Evolutionary conservation across 2,797 vertebrate species (phyloP).

Genomic region (Macropus fuliginosus): DNA sequence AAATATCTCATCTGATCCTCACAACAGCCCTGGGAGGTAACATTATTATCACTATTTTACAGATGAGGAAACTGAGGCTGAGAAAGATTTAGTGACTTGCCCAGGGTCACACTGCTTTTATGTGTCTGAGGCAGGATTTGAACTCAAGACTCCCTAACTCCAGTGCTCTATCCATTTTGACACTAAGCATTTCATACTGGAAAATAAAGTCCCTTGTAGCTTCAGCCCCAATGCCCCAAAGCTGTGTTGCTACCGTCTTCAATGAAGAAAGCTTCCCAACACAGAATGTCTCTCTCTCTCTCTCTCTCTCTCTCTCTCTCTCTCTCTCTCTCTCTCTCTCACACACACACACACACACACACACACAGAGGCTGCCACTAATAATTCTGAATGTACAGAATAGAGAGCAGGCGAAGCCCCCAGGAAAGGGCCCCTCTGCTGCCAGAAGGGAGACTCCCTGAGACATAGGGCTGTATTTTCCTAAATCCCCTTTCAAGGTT

Average conservation of each 20-base stretch:
- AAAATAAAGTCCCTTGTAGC: not conserved
- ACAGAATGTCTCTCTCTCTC: not conserved
- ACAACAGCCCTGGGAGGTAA: not conserved
- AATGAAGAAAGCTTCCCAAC: not conserved
- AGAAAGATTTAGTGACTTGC: not conserved
- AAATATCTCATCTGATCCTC: not conserved
- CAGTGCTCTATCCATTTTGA: not conserved
- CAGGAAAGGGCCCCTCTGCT: not conserved
- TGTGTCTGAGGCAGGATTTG: not conserved
- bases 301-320: not conserved
- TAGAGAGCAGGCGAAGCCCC: fast-evolving
- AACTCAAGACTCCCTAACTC: not conserved
- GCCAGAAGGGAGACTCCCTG: not conserved
- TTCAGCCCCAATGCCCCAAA: fast-evolving
- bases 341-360: not conserved
- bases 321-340: not conserved
- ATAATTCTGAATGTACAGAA: fast-evolving
- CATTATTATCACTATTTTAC: not conserved
- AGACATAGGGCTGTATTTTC: not conserved
- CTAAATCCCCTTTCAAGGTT: not conserved
- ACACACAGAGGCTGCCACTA: not conserved
- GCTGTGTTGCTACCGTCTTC: not conserved
- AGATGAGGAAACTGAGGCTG: not conserved
- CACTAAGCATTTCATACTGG: not conserved
- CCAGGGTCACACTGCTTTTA: not conserved